Percentiles rank a stretch among this genome's conserved stretches.
Conservation (phyloP, 2,797 vertebrate species). For the Tolypeutes matacus region DNA sequence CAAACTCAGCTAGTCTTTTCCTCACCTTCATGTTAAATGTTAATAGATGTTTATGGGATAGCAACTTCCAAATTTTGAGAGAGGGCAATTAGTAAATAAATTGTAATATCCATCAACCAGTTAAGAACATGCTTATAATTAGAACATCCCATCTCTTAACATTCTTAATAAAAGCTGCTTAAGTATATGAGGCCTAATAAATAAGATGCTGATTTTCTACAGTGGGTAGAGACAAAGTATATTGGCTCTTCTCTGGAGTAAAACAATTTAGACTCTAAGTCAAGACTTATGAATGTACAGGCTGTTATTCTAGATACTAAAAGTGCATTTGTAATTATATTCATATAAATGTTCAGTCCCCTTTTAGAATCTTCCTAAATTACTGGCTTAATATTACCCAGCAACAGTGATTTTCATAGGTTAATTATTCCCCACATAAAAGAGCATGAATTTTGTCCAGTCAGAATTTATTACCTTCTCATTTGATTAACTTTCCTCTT, state of each 20-base stretch:
- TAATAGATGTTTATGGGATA: background rate
- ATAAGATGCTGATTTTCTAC: conserved; percentile 35
- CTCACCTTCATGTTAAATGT: background rate
- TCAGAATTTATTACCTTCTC: conserved; percentile 66
- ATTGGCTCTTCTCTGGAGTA: conserved; percentile 40
- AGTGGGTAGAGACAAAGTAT: background rate
- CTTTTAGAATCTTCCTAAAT: conserved; percentile 77
- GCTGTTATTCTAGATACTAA: conserved; percentile 66
- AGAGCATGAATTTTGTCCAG: conserved; percentile 64
- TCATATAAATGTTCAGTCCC: conserved; percentile 72
- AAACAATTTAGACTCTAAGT: conserved; percentile 60
- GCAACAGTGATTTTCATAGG: conserved; percentile 79
- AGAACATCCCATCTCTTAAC: background rate
- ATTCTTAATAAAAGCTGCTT: conserved; percentile 54
- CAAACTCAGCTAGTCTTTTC: background rate
- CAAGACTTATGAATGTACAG: conserved; percentile 54
- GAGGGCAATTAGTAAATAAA: background rate
- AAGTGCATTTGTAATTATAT: conserved; percentile 77
- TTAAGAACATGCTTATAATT: conserved; percentile 7
- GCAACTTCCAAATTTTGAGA: conserved; percentile 25
- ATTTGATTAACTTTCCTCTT: conserved; percentile 63
- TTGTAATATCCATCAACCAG: background rate
- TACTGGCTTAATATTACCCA: conserved; percentile 72
- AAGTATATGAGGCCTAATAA: background rate
- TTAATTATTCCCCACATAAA: conserved; percentile 81